Evolutionary conservation across 2,888 invertebrate species (phyloP), one percentile per base, ranked within the genome.

Genomic region (Eledona agricola): DNA sequence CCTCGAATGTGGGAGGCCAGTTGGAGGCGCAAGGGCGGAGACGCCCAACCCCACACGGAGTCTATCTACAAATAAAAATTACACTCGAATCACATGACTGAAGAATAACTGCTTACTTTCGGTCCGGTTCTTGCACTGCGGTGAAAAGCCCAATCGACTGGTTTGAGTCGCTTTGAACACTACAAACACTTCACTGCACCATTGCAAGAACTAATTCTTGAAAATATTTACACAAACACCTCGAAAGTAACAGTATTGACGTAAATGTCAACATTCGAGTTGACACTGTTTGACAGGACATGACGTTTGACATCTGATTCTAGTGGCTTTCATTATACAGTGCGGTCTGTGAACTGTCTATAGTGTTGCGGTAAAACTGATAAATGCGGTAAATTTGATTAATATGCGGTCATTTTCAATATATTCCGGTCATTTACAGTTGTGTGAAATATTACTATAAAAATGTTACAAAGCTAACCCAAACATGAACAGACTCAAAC

Each of bases 11-110:
- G 81, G 78, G 83, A 83, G 74, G 84, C 83, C 82, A 86, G 81
- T 81, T 88, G 88, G 79, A 88, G 81, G 72, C 88, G 87, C 83
- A 88, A 86, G 83, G 88, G 88, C 85, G 89, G 91, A 82, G 91
- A 90, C 84, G 90, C 90, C 91, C 91, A 92, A 79, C 90, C 91
- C 92, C 92, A 91, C 90, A 90, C 90, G 80, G 90, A 88, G 87
- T 92, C 91, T 90, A 92, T 92, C 91, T 92, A 11, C 16, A 34
- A 35, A 22, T n/a, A 20, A 12, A 42, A 32, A 43, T 22, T 43
- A 17, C 31, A 32, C 9, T 19, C 20, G 4, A 32, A 32, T 43
- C 43, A 43, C 43, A 43, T 43, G 43, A 43, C 23, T 26, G 19
- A 15, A 12, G 15, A 20, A 22, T 15, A 19, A 19, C 20, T 19